Evolutionary conservation across 1,140 invertebrate genomes (phyloP).

Genomic region (Bombyx mori): ASM3026992v2 NC_085107.1:13322001-13322500

Average conservation of each 20-base stretch:
- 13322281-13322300: slow-evolving; percentile 43
- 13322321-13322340: slow-evolving; percentile 39
- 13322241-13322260: slow-evolving; percentile 34
- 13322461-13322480: no score
- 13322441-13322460: no score
- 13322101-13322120: slow-evolving; percentile 27
- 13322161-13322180: slow-evolving; percentile 42
- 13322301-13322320: slow-evolving; percentile 52
- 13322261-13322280: slow-evolving; percentile 41
- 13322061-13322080: slow-evolving; percentile 37
- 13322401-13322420: no score
- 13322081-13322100: slow-evolving; percentile 45
- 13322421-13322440: no score
- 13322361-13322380: slow-evolving; percentile 32
- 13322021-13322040: slow-evolving; percentile 36
- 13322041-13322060: slow-evolving; percentile 35
- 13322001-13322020: slow-evolving; percentile 38
- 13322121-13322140: slow-evolving; percentile 35
- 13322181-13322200: slow-evolving; percentile 43
- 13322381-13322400: slow-evolving; percentile 4
- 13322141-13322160: slow-evolving; percentile 48
- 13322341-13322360: slow-evolving; percentile 30
- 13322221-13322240: slow-evolving; percentile 47
- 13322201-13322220: slow-evolving; percentile 13
- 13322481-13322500: no score